Conservation (phyloP, 2,113 vertebrate genomes). For the Miniopterus natalensis region DNA sequence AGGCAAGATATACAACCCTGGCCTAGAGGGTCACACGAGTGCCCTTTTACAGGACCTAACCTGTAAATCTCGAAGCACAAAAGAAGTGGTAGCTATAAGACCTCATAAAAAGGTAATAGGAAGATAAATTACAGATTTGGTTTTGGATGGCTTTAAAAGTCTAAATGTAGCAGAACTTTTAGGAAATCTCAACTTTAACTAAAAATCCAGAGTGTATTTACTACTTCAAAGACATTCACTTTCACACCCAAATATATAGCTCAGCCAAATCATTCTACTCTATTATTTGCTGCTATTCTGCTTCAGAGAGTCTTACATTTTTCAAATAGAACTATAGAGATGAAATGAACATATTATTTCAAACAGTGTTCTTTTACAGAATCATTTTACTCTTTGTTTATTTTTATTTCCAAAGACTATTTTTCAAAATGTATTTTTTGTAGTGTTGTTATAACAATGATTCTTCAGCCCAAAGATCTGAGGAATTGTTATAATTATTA, state of each 20-base stretch:
- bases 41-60: conserved; percentile 79
- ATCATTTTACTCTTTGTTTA: conserved; percentile 62
- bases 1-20: conserved; percentile 71
- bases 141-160: conserved; percentile 83
- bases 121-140: conserved; percentile 84
- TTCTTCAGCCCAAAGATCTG: conserved; percentile 22
- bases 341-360: conserved; percentile 68
- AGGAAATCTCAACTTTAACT: conserved; percentile 69
- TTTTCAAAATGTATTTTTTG: conserved; percentile 57
- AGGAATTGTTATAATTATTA: neutral
- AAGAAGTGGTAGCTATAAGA: conserved; percentile 77
- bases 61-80: conserved; percentile 81
- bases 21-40: conserved; percentile 68
- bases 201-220: conserved; percentile 68
- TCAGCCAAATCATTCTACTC: conserved; percentile 58
- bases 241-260: conserved; percentile 71
- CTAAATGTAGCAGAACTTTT: conserved; percentile 68
- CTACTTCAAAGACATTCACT: conserved; percentile 72
- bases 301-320: conserved; percentile 65
- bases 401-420: conserved; percentile 65
- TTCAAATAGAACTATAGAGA: conserved; percentile 56
- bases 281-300: conserved; percentile 69
- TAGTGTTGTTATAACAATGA: neutral
- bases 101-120: conserved; percentile 85
- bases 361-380: conserved; percentile 52